Conservation (phyloP, 2,797 vertebrate genomes). For the Manis crassicaudata region DNA sequence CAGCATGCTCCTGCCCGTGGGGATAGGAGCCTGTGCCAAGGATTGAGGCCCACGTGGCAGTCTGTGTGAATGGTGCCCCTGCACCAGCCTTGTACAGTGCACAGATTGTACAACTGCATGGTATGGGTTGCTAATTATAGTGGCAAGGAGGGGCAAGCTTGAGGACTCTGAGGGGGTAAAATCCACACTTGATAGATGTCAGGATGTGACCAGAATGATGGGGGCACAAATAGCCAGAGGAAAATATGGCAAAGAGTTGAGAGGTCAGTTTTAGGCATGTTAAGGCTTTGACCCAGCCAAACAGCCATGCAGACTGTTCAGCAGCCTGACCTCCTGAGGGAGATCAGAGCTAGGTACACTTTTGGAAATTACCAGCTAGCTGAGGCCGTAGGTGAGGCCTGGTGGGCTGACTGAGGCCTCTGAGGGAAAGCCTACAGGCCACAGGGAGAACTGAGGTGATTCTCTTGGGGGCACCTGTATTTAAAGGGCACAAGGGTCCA, state of each 20-base stretch:
- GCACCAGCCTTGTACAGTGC: neutral
- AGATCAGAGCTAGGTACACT: neutral
- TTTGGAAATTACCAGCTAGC: neutral
- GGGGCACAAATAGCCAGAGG: neutral
- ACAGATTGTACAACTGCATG: no score
- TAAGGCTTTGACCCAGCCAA: neutral
- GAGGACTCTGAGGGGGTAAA: neutral
- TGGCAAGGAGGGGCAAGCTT: neutral
- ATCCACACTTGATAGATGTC: neutral
- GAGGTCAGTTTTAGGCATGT: neutral
- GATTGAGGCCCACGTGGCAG: neutral
- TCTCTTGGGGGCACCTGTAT: neutral
- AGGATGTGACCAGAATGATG: neutral
- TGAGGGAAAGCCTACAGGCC: neutral
- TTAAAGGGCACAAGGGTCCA: neutral
- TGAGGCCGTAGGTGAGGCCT: neutral
- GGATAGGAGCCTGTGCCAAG: neutral
- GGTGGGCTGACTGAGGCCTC: neutral
- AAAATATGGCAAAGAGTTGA: neutral
- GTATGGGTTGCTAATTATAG: neutral
- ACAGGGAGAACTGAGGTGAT: neutral
- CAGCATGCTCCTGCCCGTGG: neutral
- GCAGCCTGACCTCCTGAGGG: neutral
- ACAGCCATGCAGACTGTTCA: neutral
- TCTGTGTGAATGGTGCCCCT: neutral